Evolutionary conservation across 2,797 vertebrate species (phyloP), one percentile per base, ranked within the genome.

Genomic region (Scolopax rusticola): DNA sequence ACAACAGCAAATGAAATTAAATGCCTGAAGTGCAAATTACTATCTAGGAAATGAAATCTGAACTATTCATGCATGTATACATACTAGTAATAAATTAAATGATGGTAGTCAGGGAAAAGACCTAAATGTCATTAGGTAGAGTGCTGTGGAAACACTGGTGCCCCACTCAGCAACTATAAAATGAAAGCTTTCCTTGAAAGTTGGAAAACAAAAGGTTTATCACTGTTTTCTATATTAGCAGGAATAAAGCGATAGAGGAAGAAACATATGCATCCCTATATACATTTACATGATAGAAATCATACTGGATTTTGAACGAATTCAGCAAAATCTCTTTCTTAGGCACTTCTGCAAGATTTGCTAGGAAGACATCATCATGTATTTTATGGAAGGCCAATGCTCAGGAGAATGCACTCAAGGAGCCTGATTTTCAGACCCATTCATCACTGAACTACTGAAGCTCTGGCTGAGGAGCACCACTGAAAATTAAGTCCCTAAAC

Each of bases 1-100:
- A 69, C 77, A 96, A 91, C 85, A 93, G 84, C 86, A 96, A 95
- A 93, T 88, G 87, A 95, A 96, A 94, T 96, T 90, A 95, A 90
- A 95, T 91, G 91, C 77, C 91, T 90, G 84, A 90, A 93, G 94
- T 91, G 91, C 54, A 97, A 96, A 95, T 88, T 79, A 82, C 70
- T 82, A 48, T 87, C 83, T 96, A 95, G 80, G 77, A 95, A 95
- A 95, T 79, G 67, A 91, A 93, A 93, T 88, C 87, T 79, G 73
- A 96, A 76, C 87, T 91, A 84, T 65, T 86, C 96, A 96, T 73
- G 94, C 92, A 79, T 92, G 70, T 67, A 84, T 82, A 88, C 45
- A 81, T 33, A 40, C n/a, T 25, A 45, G 74, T 53, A 95, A 81
- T 81, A 93, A 91, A 95, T 95, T 96, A 91, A 91, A 88, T 91